Base-by-base conservation (phyloP, 2,888 invertebrate genomes). In the Strigamia crassipes region DNA sequence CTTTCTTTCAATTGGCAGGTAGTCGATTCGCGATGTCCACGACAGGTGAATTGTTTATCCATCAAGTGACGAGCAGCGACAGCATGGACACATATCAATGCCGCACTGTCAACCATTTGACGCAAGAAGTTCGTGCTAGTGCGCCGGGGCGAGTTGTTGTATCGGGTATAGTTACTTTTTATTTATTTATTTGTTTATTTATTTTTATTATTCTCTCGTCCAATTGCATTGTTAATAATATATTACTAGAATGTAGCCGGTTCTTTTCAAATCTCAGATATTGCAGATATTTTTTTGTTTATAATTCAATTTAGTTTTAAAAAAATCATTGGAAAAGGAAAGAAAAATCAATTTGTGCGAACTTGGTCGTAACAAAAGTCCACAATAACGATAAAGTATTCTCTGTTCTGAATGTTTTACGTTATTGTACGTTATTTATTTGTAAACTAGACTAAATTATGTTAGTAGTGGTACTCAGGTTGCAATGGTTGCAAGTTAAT, bases 31-130 rank as follows among this genome's bases (percentile, higher is more conserved):
- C 81, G n/a, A 81, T 81, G 56, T 38, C 41, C 15, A 34, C 56
- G 8, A 27, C 81, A 23, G 81, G 81, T 18, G 81, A 81, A 66
- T 41, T 81, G 61, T 81, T 56, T 34, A 38, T 81, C 18, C 34
- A 81, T 61, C 31, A 66, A 38, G 81, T 81, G 56, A 31, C 31
- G 9, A 56, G 2, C 15, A 23, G 66, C 9, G 81, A 81, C 56
- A 66, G 81, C 56, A 31, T 38, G 34, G 81, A 81, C 81, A 81
- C 81, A 15, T 81, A 38, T n/a, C 81, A 61, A 38, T 81, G 81
- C 18, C 81, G 56, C 31, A 81, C 81, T 38, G 18, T 81, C 41
- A 56, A 81, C 23, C 81, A 61, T n/a, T 38, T 81, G 18, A 81
- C 81, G 56, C 56, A 81, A 6, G 81, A 81, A 81, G 81, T 81